Evolutionary conservation across 2,888 invertebrate species (phyloP).

Genomic region (Plebejus anna): DNA sequence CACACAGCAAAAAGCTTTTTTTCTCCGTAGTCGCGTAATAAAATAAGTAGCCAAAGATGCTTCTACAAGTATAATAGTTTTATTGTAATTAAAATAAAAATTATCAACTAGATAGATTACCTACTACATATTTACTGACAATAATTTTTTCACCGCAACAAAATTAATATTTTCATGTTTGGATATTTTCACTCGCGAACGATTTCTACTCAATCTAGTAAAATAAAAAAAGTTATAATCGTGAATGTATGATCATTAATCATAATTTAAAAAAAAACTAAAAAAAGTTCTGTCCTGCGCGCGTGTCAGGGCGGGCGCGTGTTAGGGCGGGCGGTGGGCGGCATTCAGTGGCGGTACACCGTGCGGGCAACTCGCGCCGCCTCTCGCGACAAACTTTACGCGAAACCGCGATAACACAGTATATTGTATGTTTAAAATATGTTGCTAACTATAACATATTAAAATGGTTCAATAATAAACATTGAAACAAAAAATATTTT

Average conservation of each 20-base stretch:
- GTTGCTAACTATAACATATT: neutral
- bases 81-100: too few relatives aligned
- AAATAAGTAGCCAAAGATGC: too few relatives aligned
- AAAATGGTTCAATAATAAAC: neutral
- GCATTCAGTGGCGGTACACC: conserved; percentile 3
- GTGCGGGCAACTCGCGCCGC: conserved; percentile 13
- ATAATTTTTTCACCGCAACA: too few relatives aligned
- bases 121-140: too few relatives aligned
- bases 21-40: too few relatives aligned
- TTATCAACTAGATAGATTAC: too few relatives aligned
- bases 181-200: too few relatives aligned
- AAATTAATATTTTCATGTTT: too few relatives aligned
- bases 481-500: neutral
- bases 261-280: neutral
- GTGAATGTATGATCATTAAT: neutral
- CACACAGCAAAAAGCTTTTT: too few relatives aligned
- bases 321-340: neutral
- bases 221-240: too few relatives aligned
- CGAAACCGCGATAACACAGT: neutral
- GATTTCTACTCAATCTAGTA: too few relatives aligned
- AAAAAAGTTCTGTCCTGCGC: neutral
- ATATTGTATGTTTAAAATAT: neutral
- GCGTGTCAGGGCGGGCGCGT: conserved; percentile 2
- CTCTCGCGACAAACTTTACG: conserved; percentile 6
- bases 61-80: too few relatives aligned